Base-by-base conservation (phyloP, 2,888 invertebrate genomes). In the Patella ulyssiponensis region DNA sequence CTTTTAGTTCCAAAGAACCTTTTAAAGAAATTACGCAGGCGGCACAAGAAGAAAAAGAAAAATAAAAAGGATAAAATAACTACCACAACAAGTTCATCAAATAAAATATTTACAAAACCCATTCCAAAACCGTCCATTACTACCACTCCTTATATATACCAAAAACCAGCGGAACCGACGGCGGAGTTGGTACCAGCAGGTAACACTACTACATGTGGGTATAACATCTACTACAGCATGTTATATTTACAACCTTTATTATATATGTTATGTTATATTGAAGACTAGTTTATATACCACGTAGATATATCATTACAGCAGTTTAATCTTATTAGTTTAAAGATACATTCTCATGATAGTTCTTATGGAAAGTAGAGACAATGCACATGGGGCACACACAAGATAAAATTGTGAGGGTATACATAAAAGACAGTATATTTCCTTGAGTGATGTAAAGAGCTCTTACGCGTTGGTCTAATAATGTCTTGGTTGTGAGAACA, bases 1-100 rank as follows among this genome's bases (percentile, higher is more conserved):
- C 71, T 87, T 86, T 69, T 83, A 94, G 94, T 0, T 80, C 90
- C 90, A 56, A 91, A 91, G 83, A 86, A 83, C 78, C 85, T 87
- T 78, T 84, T 88, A 75, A 87, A 85, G 77, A 82, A 84, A 71
- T 77, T 88, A 64, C 79, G 74, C 33, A 72, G 54, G 53, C 79
- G 74, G 70, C 76, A 54, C 52, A 73, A 77, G 51, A 69, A 75
- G 20, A n/a, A 78, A 3, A 69, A 73, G 56, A 80, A 77, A 74
- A 78, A 77, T 53, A 75, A 73, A 17, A 64, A 69, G 71, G 53
- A 71, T 52, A 77, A 70, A 23, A 58, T 69, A 44, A 27, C 54
- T 54, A 51, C 73, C 7, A 74, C 58, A 4, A 58, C 64, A 17
- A 74, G 71, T 20, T 77, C 71, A 11, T 70, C 72, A 74, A 82